Evolutionary conservation across 2,797 vertebrate genomes (phyloP).

Genomic region (Garrulus glandarius): DNA sequence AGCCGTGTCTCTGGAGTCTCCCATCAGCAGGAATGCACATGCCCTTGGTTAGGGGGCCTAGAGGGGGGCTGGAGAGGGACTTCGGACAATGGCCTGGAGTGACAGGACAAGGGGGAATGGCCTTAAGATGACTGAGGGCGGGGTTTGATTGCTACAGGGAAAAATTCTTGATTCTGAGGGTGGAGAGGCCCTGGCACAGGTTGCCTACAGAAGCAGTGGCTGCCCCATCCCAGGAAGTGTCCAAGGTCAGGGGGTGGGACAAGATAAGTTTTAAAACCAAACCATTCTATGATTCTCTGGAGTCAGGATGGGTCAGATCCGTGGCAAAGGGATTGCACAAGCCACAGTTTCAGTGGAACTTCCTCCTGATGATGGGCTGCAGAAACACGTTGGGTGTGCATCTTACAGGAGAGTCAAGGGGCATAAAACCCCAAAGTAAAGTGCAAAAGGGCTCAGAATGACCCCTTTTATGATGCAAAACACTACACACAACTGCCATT

Average conservation of each 20-base stretch:
- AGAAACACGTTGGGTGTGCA: rapidly evolving
- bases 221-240: neutral
- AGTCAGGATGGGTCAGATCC: neutral
- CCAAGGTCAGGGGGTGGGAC: neutral
- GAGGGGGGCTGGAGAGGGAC: neutral
- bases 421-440: neutral
- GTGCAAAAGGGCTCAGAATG: neutral
- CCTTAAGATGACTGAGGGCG: neutral
- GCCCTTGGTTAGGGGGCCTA: neutral
- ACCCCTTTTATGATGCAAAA: neutral
- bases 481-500: neutral
- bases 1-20: neutral
- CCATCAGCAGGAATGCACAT: neutral
- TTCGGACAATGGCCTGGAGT: neutral
- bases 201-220: neutral
- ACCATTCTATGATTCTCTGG: neutral
- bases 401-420: neutral
- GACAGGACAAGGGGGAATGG: neutral
- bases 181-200: neutral
- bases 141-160: neutral
- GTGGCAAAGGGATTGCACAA: neutral
- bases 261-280: neutral
- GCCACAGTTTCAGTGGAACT: neutral
- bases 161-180: neutral
- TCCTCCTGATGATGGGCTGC: neutral